Conservation (phyloP, 2,888 invertebrate genomes). For the Hoplodrina ambigua region DNA sequence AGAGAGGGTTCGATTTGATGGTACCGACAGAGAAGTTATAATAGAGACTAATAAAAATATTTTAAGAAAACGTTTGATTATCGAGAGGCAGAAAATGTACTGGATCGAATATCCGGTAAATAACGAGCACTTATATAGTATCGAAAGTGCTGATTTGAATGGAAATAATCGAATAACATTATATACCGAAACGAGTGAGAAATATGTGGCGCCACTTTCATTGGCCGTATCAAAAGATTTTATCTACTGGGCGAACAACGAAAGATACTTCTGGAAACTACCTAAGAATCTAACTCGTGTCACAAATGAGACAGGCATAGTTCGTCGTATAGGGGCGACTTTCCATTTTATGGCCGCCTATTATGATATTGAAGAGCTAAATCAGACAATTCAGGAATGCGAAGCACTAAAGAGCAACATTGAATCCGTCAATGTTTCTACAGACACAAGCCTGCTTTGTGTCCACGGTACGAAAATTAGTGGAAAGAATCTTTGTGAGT, state of each 20-base stretch:
- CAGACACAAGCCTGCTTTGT: too few relatives aligned
- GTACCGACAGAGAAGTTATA: constrained; percentile 91
- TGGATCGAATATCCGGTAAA: constrained; percentile 93
- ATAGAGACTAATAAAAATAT: constrained; percentile 91
- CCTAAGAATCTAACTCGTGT: constrained; percentile 77
- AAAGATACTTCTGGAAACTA: constrained; percentile 91
- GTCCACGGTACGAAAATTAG: too few relatives aligned
- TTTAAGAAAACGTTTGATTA: constrained; percentile 91
- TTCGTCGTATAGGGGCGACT: too few relatives aligned
- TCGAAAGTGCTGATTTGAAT: constrained; percentile 93
- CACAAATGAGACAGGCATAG: not conserved
- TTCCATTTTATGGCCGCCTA: constrained; percentile 76
- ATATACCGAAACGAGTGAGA: constrained; percentile 87
- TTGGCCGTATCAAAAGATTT: constrained; percentile 93
- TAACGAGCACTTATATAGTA: constrained; percentile 91
- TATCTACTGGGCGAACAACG: constrained; percentile 95
- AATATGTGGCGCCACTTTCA: constrained; percentile 88
- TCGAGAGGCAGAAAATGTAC: constrained; percentile 93
- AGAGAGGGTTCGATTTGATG: constrained; percentile 93
- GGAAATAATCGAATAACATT: constrained; percentile 92
- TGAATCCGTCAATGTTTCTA: too few relatives aligned
- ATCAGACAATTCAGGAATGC: constrained; percentile 79
- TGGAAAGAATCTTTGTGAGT: too few relatives aligned
- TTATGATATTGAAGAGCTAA: constrained; percentile 80
- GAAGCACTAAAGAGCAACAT: constrained; percentile 53